Evolutionary conservation across 1,140 invertebrate genomes (phyloP).

Genomic region (Epicauta chinensis): DNA sequence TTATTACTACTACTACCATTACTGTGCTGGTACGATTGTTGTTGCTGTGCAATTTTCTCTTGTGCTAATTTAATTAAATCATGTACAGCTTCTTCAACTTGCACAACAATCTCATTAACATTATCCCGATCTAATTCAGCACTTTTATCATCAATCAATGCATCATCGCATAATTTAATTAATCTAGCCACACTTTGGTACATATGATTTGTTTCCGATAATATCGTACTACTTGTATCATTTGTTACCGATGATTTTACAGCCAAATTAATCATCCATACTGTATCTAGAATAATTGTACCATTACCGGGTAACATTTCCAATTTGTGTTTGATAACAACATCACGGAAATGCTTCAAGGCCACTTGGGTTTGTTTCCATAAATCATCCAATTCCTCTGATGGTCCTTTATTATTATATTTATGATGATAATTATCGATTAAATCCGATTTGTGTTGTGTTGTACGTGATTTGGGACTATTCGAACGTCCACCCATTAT

Average conservation of each 20-base stretch:
- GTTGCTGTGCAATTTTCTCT: slow-evolving; percentile 57
- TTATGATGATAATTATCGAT: background rate
- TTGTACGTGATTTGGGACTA: slow-evolving; percentile 30
- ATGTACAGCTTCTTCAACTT: slow-evolving; percentile 72
- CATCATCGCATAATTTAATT: slow-evolving; percentile 84
- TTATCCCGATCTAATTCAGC: slow-evolving; percentile 60
- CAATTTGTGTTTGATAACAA: slow-evolving; percentile 83
- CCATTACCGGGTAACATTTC: slow-evolving; percentile 90
- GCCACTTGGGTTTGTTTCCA: slow-evolving; percentile 35
- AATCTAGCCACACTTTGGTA: slow-evolving; percentile 81
- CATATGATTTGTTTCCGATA: slow-evolving; percentile 77
- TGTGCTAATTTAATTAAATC: slow-evolving; percentile 55
- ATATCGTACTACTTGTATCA: slow-evolving; percentile 43
- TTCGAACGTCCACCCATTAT: slow-evolving; percentile 23
- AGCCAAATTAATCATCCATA: slow-evolving; percentile 77
- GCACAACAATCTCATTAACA: slow-evolving; percentile 69
- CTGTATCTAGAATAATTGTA: slow-evolving; percentile 84
- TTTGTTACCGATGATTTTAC: slow-evolving; percentile 42
- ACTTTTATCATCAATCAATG: slow-evolving; percentile 65
- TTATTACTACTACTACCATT: no score
- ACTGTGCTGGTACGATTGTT: slow-evolving; percentile 32
- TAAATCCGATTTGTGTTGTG: background rate
- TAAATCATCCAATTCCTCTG: slow-evolving; percentile 34
- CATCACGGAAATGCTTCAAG: slow-evolving; percentile 64
- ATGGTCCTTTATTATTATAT: slow-evolving; percentile 2